A percentile compares a stretch with the other conserved stretches of the same genome.
These are phyloP conservation scores for Tursiops truncatus DNA, from an alignment of 2,113 vertebrate species.

Conservation along the genomic window DNA sequence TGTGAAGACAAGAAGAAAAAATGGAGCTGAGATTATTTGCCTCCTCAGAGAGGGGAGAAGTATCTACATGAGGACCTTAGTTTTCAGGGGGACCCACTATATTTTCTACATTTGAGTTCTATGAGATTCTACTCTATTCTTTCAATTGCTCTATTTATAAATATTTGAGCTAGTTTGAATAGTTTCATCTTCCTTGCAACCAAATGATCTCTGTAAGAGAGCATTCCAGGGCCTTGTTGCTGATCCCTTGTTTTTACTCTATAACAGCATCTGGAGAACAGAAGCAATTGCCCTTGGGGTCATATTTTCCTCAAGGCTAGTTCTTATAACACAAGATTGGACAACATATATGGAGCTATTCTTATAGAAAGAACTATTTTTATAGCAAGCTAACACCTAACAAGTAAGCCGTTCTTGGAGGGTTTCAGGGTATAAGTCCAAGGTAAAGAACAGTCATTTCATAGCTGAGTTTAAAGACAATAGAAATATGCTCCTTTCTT, in stretches of 20 bases:
- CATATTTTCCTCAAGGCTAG: not conserved
- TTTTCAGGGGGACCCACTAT: not conserved
- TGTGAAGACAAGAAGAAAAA: not conserved
- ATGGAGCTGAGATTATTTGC: not conserved
- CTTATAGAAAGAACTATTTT: not conserved
- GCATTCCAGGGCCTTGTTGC: not conserved
- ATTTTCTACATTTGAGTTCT: not conserved
- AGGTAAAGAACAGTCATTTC: not conserved
- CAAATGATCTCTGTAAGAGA: not conserved
- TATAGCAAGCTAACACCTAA: not conserved
- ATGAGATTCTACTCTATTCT: not conserved
- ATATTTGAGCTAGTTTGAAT: not conserved
- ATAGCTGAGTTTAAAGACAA: not conserved
- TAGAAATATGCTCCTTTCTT: not conserved
- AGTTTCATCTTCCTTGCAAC: not conserved
- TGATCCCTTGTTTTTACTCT: not conserved
- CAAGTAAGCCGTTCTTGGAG: not conserved
- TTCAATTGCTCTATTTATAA: not conserved
- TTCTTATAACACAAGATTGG: not conserved
- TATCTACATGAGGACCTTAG: not conserved
- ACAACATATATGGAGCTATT: not conserved
- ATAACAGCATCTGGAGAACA: not conserved
- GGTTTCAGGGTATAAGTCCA: not conserved
- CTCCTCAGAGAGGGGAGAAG: not conserved
- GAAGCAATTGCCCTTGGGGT: not conserved